Evolutionary conservation across 2,113 vertebrate species (phyloP).

Genomic region (Coryphaenoides rupestris): DNA sequence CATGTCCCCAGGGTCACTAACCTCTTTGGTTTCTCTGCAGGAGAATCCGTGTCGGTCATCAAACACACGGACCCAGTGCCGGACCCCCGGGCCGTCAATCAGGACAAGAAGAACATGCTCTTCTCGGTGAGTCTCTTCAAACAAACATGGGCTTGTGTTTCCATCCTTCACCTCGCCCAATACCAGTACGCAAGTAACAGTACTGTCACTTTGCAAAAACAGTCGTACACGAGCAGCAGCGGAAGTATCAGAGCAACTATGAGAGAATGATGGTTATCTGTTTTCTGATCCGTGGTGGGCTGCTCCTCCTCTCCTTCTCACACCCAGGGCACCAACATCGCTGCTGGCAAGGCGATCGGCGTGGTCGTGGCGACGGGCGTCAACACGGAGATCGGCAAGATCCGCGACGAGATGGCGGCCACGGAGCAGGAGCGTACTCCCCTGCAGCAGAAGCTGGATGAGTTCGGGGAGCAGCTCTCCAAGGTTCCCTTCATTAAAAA

Average conservation of each 20-base stretch:
- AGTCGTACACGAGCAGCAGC: too few relatives aligned
- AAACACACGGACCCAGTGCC: constrained; percentile 98
- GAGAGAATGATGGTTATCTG: too few relatives aligned
- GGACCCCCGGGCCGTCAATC: constrained; percentile 96
- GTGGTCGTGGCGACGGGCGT: constrained; percentile 92
- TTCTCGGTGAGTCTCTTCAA: constrained; percentile 87
- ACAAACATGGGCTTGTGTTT: too few relatives aligned
- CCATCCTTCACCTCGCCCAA: too few relatives aligned
- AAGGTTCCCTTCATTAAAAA: constrained; percentile 62
- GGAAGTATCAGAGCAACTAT: too few relatives aligned
- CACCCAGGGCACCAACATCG: constrained; percentile 94
- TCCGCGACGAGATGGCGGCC: constrained; percentile 95
- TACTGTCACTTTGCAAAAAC: too few relatives aligned
- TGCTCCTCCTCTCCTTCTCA: not conserved
- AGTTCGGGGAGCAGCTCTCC: constrained; percentile 96
- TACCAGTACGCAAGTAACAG: too few relatives aligned
- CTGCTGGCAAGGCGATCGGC: constrained; percentile 93
- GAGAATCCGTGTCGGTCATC: constrained; percentile 97
- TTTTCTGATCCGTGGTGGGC: not conserved
- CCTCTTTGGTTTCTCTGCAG: too few relatives aligned
- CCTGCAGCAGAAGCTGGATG: constrained; percentile 94
- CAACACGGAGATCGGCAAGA: constrained; percentile 95
- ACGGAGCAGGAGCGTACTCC: constrained; percentile 96
- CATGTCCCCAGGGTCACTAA: too few relatives aligned
- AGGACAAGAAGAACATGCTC: constrained; percentile 99